A percentile compares a stretch with the other conserved stretches of the same genome.
phyloP scores from a whole-genome alignment of 1,140 invertebrate species.

The Macrocentrus cingulum region DNA sequence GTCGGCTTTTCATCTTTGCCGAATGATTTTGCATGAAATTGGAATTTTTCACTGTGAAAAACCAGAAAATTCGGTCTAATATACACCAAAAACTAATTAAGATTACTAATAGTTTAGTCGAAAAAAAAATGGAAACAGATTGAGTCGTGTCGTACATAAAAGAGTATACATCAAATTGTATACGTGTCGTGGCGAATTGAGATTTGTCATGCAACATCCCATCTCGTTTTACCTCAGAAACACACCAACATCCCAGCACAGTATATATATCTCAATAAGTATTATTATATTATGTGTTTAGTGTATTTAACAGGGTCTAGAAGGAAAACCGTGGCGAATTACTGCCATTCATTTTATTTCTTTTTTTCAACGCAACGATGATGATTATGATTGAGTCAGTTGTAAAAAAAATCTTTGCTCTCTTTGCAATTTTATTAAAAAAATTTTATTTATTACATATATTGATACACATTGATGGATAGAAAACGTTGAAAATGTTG shows the following conservation, averaged over 20 bases:
- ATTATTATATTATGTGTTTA: neutral
- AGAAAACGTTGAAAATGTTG: no score
- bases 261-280: neutral
- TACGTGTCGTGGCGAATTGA: constrained; percentile 26
- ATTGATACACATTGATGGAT: no score
- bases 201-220: constrained; percentile 37
- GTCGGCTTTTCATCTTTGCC: no score
- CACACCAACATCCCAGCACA: neutral
- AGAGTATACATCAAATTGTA: constrained; percentile 17
- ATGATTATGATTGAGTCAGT: no score
- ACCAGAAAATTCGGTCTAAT: constrained; percentile 13
- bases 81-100: neutral
- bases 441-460: neutral
- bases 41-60: constrained; percentile 22
- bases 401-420: no score
- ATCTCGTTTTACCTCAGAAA: neutral
- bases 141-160: constrained; percentile 20
- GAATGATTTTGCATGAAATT: constrained; percentile 26
- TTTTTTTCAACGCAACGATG: no score
- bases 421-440: no score
- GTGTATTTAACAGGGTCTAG: neutral
- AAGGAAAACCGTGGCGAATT: neutral
- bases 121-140: constrained; percentile 28
- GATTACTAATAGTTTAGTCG: neutral
- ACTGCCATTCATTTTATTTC: neutral